These are phyloP conservation scores for Lottia scabra DNA, from an alignment of 2,888 invertebrate genomes.

Conservation along the genomic window DNA sequence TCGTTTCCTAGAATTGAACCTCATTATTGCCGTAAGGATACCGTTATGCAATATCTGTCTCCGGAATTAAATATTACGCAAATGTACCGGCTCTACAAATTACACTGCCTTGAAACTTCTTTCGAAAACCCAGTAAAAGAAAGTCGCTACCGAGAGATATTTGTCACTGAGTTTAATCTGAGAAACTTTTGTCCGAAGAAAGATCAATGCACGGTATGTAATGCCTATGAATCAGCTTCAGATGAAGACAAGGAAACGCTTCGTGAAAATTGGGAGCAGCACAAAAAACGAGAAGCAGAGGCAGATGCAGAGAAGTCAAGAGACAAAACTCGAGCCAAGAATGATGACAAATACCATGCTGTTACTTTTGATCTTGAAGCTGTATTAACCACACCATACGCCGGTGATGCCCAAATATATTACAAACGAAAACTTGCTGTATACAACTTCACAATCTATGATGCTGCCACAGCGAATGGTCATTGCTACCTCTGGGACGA, in stretches of 20 bases:
- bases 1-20: constrained; percentile 2
- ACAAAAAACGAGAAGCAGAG: too few relatives aligned
- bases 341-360: not conserved
- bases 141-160: not conserved
- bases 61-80: not conserved
- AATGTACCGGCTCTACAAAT: too few relatives aligned
- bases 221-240: not conserved
- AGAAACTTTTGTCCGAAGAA: too few relatives aligned
- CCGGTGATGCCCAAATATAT: not conserved
- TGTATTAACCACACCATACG: not conserved
- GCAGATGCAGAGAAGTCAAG: too few relatives aligned
- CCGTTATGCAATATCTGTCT: not conserved
- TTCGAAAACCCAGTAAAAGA: not conserved
- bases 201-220: constrained; percentile 3
- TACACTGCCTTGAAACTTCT: not conserved
- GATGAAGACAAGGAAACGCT: too few relatives aligned
- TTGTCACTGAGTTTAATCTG: constrained; percentile 8
- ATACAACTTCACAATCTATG: not conserved
- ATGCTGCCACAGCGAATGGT: not conserved
- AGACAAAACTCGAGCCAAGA: too few relatives aligned
- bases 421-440: constrained; percentile 8
- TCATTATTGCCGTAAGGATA: not conserved
- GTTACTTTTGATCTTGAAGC: constrained; percentile 8
- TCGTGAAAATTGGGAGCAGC: too few relatives aligned
- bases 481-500: constrained; percentile 12